Conservation (phyloP, 1,140 invertebrate species). For the Papilio dardanus region DNA sequence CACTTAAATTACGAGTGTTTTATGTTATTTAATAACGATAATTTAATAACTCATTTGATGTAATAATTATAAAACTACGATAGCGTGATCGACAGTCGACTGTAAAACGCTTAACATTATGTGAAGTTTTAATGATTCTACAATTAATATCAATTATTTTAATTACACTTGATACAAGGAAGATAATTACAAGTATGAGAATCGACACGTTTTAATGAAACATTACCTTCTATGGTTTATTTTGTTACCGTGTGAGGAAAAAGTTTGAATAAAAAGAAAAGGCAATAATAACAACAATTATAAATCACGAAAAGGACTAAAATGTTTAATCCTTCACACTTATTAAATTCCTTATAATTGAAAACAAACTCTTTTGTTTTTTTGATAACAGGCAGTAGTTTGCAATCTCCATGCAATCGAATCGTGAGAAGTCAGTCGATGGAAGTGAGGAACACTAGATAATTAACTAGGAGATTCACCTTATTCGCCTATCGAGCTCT, state of each 20-base stretch:
- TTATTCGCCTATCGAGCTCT: constrained; percentile 14
- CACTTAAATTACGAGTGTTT: not conserved
- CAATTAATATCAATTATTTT: constrained; percentile 23
- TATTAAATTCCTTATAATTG: not conserved
- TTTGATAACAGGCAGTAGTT: constrained; percentile 2
- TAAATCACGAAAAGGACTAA: too few species aligned
- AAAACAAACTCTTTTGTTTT: not conserved
- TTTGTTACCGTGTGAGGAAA: not conserved
- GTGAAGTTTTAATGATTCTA: not conserved
- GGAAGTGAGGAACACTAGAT: constrained; percentile 35
- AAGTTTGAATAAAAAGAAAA: too few species aligned
- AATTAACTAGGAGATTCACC: constrained; percentile 38
- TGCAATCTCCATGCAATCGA: constrained; percentile 28
- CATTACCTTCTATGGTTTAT: not conserved
- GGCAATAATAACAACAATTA: too few species aligned
- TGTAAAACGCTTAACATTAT: not conserved
- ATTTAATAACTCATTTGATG: not conserved
- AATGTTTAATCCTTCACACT: too few species aligned
- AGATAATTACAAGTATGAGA: not conserved
- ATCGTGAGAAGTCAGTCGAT: constrained; percentile 37
- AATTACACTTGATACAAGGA: not conserved
- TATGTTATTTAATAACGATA: not conserved
- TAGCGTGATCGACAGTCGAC: not conserved
- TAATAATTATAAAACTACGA: not conserved
- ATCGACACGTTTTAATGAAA: not conserved